These are phyloP conservation scores for Nesidiocoris tenuis DNA, from an alignment of 2,888 invertebrate species.

Conservation along the genomic window DNA sequence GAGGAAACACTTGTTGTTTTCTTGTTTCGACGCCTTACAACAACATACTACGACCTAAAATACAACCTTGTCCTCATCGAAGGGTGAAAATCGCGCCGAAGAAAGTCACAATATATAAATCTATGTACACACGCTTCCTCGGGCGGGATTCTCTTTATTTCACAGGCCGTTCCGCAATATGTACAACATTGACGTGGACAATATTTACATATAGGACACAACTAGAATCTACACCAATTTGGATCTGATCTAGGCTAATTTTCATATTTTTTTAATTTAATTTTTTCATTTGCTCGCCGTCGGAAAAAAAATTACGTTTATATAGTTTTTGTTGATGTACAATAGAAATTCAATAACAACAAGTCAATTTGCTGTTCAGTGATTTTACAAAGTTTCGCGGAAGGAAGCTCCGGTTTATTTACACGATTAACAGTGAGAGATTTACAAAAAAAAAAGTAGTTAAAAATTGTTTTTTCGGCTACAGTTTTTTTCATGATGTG, in stretches of 20 bases:
- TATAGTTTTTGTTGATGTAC: too few species aligned
- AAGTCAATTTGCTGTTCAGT: neutral
- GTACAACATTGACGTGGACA: conserved; percentile 12
- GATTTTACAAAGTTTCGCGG: neutral
- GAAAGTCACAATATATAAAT: neutral
- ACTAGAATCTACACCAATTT: neutral
- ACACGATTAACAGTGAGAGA: neutral
- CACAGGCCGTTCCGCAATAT: conserved; percentile 14
- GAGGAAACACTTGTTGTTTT: neutral
- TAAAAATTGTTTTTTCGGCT: neutral
- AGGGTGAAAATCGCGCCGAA: neutral
- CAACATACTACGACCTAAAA: neutral
- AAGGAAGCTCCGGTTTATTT: neutral
- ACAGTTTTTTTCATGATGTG: neutral
- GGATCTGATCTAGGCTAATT: neutral
- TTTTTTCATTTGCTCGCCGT: too few species aligned
- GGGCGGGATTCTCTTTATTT: neutral
- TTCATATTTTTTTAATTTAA: too few species aligned
- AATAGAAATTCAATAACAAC: neutral
- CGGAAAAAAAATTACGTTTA: too few species aligned
- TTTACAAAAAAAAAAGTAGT: neutral
- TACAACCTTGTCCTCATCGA: neutral
- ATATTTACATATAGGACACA: conserved; percentile 19
- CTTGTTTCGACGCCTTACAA: neutral
- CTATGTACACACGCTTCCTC: too few species aligned